Conservation (phyloP, 2,888 invertebrate genomes). For the Oscheius onirici region DNA sequence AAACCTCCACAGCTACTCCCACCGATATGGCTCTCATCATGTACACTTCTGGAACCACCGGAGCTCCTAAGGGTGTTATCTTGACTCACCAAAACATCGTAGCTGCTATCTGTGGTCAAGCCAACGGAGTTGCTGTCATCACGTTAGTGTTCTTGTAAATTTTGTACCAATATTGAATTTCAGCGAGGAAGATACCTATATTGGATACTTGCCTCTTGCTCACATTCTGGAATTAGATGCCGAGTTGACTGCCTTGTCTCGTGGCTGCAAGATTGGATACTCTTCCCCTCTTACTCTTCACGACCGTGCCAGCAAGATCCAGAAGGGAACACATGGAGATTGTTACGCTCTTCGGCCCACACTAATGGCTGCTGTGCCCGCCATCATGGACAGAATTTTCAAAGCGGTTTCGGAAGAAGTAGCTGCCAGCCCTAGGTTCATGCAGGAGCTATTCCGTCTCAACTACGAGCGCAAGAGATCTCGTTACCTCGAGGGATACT, state of each 20-base stretch:
- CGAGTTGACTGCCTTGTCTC: slow-evolving; percentile 73
- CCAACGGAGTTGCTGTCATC: slow-evolving; percentile 68
- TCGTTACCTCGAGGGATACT: slow-evolving; percentile 79
- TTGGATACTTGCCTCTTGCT: slow-evolving; percentile 93
- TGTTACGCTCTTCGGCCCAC: slow-evolving; percentile 89
- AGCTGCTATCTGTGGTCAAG: slow-evolving; percentile 73
- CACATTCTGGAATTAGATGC: slow-evolving; percentile 94
- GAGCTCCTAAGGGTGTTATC: slow-evolving; percentile 74
- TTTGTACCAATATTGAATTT: slow-evolving; percentile 65
- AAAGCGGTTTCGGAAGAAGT: slow-evolving; percentile 96
- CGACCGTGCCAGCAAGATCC: slow-evolving; percentile 85
- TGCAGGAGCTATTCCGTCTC: slow-evolving; percentile 86
- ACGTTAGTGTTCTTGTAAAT: slow-evolving; percentile 49
- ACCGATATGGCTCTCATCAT: slow-evolving; percentile 84
- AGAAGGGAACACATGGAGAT: slow-evolving; percentile 91
- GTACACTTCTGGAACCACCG: slow-evolving; percentile 92
- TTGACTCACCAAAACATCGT: slow-evolving; percentile 73
- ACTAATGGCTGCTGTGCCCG: slow-evolving; percentile 91
- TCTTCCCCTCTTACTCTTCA: slow-evolving; percentile 86
- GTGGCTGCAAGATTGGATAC: slow-evolving; percentile 81
- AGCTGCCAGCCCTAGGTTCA: slow-evolving; percentile 59
- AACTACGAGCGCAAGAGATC: slow-evolving; percentile 90
- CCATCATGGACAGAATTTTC: slow-evolving; percentile 94
- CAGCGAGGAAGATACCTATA: slow-evolving; percentile 80
- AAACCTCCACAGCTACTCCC: slow-evolving; percentile 49